phyloP scores from a whole-genome alignment of 2,113 vertebrate species.

The Trochalopteron elliotii region DNA sequence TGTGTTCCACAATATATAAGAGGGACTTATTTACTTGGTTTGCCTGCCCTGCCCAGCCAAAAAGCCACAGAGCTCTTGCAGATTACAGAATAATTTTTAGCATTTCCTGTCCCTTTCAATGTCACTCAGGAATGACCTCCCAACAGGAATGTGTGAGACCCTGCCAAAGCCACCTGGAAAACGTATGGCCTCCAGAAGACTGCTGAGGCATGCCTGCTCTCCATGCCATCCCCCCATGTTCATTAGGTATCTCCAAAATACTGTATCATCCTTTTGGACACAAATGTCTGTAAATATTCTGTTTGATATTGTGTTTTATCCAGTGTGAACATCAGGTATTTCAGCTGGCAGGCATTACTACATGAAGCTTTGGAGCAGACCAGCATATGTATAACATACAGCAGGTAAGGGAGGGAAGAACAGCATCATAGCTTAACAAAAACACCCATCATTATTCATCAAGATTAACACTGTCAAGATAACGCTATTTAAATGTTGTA shows the following conservation, averaged over 20 bases:
- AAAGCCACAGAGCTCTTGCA: background rate
- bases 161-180: background rate
- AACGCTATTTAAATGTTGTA: background rate
- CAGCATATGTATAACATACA: background rate
- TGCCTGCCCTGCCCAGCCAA: background rate
- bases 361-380: background rate
- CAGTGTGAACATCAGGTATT: background rate
- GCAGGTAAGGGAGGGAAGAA: background rate
- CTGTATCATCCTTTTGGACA: background rate
- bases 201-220: background rate
- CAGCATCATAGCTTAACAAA: background rate
- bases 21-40: background rate
- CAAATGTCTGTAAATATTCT: background rate
- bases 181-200: accelerated
- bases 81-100: background rate
- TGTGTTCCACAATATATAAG: background rate
- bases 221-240: accelerated
- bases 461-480: background rate
- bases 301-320: background rate
- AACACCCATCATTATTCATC: background rate
- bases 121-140: background rate
- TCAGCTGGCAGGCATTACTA: background rate
- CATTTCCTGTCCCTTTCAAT: background rate
- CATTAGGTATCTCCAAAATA: background rate
- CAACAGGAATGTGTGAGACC: background rate